Evolutionary conservation across 1,140 invertebrate species (phyloP), one percentile per base, ranked within the genome.

Genomic region (Cydia splendana): DNA sequence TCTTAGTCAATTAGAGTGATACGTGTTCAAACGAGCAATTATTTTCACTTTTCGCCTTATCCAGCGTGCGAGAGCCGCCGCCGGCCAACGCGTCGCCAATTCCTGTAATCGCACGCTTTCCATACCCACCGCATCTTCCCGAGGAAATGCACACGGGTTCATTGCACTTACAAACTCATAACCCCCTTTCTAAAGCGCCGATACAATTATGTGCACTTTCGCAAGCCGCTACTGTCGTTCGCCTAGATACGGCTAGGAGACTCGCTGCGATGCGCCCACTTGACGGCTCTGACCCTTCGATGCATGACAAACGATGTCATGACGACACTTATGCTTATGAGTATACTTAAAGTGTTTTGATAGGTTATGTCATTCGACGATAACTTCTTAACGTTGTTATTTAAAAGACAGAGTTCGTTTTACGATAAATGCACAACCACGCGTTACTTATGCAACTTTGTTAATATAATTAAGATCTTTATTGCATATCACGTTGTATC

Each of bases 181-280:
- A 93, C 90, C 91, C 91, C 89, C 91, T 93, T 92, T 92, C 91
- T 91, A 91, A 93, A 92, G 91, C 89, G 85, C 87, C 90, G 91
- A 93, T 93, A 89, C 91, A 93, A 93, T 93, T 93, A 93, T 91
- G 89, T 91, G 91, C 90, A 93, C 91, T 93, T 93, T 93, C 91
- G 91, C 90, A 90, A 92, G 88, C 86, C 81, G 88, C 89, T 91
- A 90, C 91, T 91, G 91, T 92, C 90, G 88, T 89, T 91, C 87
- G 91, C 91, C 91, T 93, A 91, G 91, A 91, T 93, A 91, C 90
- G 84, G 84, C 91, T 92, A 91, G 90, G 89, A 89, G 91, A 91
- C 89, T 87, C 87, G 79, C 76, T 62, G 80, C 85, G 86, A 87
- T 88, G 86, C 86, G 87, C 89, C 87, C 86, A 89, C 87, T 87